Evolutionary conservation across 1,140 invertebrate genomes (phyloP).

Genomic region (Eueides isabella): DNA sequence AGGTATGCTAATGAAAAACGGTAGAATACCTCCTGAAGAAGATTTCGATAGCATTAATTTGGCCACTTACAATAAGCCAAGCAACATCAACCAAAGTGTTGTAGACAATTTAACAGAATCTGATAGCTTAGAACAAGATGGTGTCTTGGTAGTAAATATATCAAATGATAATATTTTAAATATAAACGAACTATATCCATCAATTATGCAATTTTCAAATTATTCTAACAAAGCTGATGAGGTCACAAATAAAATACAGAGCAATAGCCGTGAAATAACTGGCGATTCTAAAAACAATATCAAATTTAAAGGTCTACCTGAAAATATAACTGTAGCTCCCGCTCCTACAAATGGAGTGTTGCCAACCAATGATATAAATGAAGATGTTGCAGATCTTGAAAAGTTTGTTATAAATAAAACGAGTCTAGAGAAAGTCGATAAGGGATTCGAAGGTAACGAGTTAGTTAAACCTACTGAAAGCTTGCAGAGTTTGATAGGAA

Average conservation of each 20-base stretch:
- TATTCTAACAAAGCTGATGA: conserved; percentile 73
- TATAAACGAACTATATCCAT: conserved; percentile 70
- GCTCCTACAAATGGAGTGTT: conserved; percentile 75
- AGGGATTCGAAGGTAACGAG: conserved; percentile 57
- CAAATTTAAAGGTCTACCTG: conserved; percentile 71
- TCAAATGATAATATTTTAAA: conserved; percentile 78
- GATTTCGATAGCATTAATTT: conserved; percentile 50
- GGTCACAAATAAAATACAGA: conserved; percentile 79
- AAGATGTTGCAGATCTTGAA: conserved; percentile 52
- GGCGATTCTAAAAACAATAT: conserved; percentile 76
- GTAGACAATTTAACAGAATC: conserved; percentile 73
- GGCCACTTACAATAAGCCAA: conserved; percentile 48
- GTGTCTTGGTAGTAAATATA: conserved; percentile 77
- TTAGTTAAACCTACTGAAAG: conserved; percentile 70
- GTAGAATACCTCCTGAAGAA: conserved; percentile 68
- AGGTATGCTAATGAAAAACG: conserved; percentile 69
- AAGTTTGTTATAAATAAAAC: conserved; percentile 61
- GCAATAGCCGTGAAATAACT: conserved; percentile 79
- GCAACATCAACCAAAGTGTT: conserved; percentile 50
- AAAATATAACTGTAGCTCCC: conserved; percentile 71
- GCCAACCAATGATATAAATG: conserved; percentile 59
- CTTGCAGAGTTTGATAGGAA: conserved; percentile 62
- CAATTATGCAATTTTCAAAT: conserved; percentile 61
- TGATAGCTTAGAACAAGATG: conserved; percentile 79
- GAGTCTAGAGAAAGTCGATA: conserved; percentile 50